Conservation (phyloP, 1,140 invertebrate genomes). For the Lamellibrachia luymesi region DNA sequence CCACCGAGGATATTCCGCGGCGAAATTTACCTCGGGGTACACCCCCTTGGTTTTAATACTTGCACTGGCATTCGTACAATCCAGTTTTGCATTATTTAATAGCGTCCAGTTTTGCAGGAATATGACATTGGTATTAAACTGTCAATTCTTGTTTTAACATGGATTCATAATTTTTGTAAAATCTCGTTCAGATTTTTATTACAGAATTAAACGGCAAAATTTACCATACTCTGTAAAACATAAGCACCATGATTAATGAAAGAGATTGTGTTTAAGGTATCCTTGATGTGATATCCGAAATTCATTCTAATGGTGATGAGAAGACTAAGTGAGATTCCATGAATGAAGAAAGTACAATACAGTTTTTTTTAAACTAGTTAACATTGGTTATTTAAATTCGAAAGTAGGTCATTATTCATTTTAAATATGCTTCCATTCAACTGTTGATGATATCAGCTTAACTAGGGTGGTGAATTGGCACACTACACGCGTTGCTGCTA, state of each 20-base stretch:
- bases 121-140: too few species aligned
- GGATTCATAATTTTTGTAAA: too few species aligned
- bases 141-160: too few species aligned
- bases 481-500: too few species aligned
- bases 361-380: not conserved
- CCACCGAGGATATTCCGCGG: conserved; percentile 10
- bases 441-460: not conserved
- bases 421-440: not conserved
- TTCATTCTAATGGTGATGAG: too few species aligned
- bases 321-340: not conserved
- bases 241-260: too few species aligned
- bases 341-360: not conserved
- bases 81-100: not conserved
- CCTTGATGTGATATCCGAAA: too few species aligned
- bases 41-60: not conserved
- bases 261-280: too few species aligned
- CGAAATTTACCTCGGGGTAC: conserved; percentile 8
- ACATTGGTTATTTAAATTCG: not conserved
- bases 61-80: not conserved
- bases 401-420: not conserved
- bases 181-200: not conserved
- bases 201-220: not conserved
- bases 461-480: not conserved
- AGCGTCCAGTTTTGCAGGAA: not conserved
- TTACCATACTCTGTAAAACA: too few species aligned